Evolutionary conservation across 2,113 vertebrate species (phyloP).

Genomic region (Acanthisitta chloris): DNA sequence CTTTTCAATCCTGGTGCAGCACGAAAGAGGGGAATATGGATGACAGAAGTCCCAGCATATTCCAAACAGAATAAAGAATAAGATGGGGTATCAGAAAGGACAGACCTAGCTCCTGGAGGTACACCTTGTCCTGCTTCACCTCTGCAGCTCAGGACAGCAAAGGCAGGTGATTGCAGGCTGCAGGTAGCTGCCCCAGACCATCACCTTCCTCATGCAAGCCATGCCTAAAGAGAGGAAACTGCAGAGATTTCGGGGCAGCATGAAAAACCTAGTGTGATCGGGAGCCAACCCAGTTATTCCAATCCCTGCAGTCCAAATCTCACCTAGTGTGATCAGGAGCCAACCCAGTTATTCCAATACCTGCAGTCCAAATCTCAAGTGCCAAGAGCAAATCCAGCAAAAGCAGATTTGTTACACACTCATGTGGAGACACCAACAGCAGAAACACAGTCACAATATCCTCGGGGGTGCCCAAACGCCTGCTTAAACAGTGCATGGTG

Average conservation of each 20-base stretch:
- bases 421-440: accelerated
- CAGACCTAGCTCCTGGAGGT: not conserved
- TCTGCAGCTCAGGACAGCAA: accelerated
- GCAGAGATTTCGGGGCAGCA: not conserved
- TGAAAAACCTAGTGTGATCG: not conserved
- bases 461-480: not conserved
- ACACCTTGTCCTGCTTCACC: not conserved
- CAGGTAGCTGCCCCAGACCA: not conserved
- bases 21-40: not conserved
- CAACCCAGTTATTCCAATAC: not conserved
- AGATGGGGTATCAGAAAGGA: not conserved
- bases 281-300: not conserved
- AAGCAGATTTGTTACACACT: not conserved
- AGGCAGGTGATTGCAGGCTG: accelerated
- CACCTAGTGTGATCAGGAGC: not conserved
- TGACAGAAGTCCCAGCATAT: not conserved
- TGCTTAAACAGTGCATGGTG: accelerated
- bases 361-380: accelerated
- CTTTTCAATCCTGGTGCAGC: not conserved
- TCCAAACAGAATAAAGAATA: not conserved
- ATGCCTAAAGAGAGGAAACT: not conserved
- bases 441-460: not conserved
- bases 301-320: not conserved
- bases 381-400: not conserved
- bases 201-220: not conserved